Base-by-base conservation (phyloP, 2,113 vertebrate genomes). In the Chitala chitala region DNA sequence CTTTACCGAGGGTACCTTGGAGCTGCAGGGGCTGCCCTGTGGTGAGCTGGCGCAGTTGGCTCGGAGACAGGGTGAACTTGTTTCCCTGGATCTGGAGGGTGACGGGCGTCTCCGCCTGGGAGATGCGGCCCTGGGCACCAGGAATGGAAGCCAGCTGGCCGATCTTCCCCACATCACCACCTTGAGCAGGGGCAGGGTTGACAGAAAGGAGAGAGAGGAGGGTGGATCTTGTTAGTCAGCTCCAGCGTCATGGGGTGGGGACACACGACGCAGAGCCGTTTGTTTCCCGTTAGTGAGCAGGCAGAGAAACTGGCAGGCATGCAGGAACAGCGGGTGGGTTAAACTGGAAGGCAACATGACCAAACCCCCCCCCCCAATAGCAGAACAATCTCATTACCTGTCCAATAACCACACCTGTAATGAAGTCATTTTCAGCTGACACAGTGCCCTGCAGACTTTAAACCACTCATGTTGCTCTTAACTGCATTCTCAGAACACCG, bases 31-130 rank as follows among this genome's bases (percentile, higher is more conserved):
- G 95, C 40, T 96, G 95, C 61, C 95, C 95, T 0, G 95, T 93
- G 40, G 95, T 96, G 73, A 96, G 94, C 85, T 96, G 95, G 15
- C 95, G 93, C 15, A 96, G 92, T 58, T 96, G 95, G 73, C 94
- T 96, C 17, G 92, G 94, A 0, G 95, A 96, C 51, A 96, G 74
- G 4, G 95, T 96, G 75, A 96, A 95, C 81, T 96, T 96, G 86
- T 96, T 96, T 31, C 95, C 95, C 84, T 96, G 95, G 83, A 96
- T 95, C 84, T 96, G 95, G 76, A 96, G 85, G 0, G 95, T 96
- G 79, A 96, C 95, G 0, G 95, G 95, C 6, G 93, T 94, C 87
- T 96, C 94, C 1, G 92, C 92, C 82, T 94, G 94, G 6, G 94
- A 85, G 0, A 95, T 93, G 8, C 94, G 91, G 76, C 88, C 92